phyloP scores from a whole-genome alignment of 2,113 vertebrate genomes.

The Coryphaenoides rupestris region DNA sequence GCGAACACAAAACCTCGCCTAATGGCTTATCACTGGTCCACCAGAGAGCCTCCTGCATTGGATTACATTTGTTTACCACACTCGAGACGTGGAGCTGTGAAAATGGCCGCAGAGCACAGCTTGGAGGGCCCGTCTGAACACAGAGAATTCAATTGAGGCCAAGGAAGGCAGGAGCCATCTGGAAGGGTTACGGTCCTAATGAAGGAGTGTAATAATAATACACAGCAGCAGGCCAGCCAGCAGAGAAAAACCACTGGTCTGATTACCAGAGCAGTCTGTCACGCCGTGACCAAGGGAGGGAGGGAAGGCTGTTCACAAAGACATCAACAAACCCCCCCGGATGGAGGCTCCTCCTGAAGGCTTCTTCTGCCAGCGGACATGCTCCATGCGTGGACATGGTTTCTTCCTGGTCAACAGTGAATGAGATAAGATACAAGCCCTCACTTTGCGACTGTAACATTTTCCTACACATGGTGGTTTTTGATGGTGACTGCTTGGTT shows the following conservation, averaged over 20 bases:
- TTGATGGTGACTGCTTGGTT: not conserved
- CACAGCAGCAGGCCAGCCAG: conserved; percentile 12
- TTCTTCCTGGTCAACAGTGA: no score
- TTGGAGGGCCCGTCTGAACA: conserved; percentile 38
- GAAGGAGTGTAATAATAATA: conserved; percentile 54
- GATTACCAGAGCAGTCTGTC: conserved; percentile 38
- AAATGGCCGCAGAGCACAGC: conserved; percentile 45
- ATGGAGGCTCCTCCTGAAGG: no score
- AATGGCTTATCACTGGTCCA: conserved; percentile 12
- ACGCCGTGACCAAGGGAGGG: conserved; percentile 5
- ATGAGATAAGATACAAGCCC: no score
- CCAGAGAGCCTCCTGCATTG: conserved; percentile 5
- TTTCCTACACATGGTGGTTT: no score
- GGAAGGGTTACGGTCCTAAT: conserved; percentile 60
- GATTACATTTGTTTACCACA: no score
- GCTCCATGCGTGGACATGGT: no score
- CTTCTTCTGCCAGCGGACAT: no score
- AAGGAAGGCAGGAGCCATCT: conserved; percentile 59
- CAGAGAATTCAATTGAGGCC: conserved; percentile 60
- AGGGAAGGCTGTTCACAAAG: no score
- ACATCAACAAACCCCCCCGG: no score
- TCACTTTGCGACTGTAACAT: no score
- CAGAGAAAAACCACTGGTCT: conserved; percentile 36
- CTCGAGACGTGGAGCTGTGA: conserved; percentile 35
- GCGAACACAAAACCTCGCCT: no score